These are phyloP conservation scores for Drosophila atripex DNA, from an alignment of 2,888 invertebrate species.

Conservation along the genomic window DNA sequence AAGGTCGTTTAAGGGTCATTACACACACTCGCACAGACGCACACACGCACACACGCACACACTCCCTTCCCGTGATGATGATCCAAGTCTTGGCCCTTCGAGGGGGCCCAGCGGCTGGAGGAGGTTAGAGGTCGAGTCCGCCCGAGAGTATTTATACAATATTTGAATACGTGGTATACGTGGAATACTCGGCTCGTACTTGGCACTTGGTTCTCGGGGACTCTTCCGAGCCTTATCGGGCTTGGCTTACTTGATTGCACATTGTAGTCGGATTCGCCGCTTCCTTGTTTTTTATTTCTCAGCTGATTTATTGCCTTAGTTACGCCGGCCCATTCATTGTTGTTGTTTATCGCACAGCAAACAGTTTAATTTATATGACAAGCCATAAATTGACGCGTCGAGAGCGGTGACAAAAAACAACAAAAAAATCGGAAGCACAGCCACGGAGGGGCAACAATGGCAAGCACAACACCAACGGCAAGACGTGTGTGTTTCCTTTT, in stretches of 20 bases:
- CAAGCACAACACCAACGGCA: constrained; percentile 5
- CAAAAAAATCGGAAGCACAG: neutral
- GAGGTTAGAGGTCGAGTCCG: neutral
- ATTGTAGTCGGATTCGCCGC: constrained; percentile 11
- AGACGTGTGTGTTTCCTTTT: constrained; percentile 20
- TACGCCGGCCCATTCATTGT: constrained; percentile 28
- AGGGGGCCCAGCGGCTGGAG: no score
- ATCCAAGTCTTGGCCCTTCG: neutral
- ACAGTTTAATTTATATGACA: constrained; percentile 69
- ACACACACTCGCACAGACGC: constrained; percentile 40
- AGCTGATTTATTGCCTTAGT: constrained; percentile 31
- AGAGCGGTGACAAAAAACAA: constrained; percentile 32
- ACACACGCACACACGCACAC: no score
- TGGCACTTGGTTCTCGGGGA: neutral
- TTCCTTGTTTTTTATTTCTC: constrained; percentile 11
- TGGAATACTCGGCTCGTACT: no score
- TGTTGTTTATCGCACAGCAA: constrained; percentile 59
- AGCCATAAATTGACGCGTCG: constrained; percentile 57
- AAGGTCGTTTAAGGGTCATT: constrained; percentile 66
- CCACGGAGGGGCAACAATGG: neutral
- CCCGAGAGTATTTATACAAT: neutral
- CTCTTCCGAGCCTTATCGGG: constrained; percentile 17
- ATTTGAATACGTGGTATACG: constrained; percentile 2
- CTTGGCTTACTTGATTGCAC: constrained; percentile 23
- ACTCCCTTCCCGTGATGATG: constrained; percentile 3